A percentile compares a stretch with the other conserved stretches of the same genome.
phyloP scores from a whole-genome alignment of 1,140 invertebrate species.

The Hycleus phaleratus region DNA sequence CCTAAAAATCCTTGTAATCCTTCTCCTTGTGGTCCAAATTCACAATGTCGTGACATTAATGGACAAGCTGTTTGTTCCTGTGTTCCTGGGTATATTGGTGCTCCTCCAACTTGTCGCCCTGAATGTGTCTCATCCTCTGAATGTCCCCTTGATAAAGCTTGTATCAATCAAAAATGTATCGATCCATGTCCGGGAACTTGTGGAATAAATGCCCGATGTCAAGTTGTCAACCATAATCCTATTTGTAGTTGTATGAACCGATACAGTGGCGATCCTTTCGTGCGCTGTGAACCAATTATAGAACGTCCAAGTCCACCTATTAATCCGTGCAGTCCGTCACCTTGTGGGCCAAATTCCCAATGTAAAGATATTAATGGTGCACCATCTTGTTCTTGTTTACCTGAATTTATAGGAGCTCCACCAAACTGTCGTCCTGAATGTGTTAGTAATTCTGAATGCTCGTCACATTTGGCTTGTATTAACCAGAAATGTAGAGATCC shows the following conservation, averaged over 20 bases:
- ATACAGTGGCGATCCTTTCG: slow-evolving; percentile 55
- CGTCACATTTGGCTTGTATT: slow-evolving; percentile 62
- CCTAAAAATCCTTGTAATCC: slow-evolving; percentile 47
- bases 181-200: slow-evolving; percentile 60
- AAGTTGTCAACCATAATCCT: slow-evolving; percentile 53
- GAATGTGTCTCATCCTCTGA: slow-evolving; percentile 57
- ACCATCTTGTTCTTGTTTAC: slow-evolving; percentile 61
- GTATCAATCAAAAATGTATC: slow-evolving; percentile 54
- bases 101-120: slow-evolving; percentile 55
- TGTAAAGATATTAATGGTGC: slow-evolving; percentile 54
- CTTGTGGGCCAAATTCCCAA: slow-evolving; percentile 63
- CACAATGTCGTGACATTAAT: slow-evolving; percentile 52
- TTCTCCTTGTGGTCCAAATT: slow-evolving; percentile 53
- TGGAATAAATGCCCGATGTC: slow-evolving; percentile 52
- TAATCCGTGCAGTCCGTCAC: slow-evolving; percentile 58
- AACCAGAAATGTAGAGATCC: slow-evolving; percentile 72
- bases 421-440: slow-evolving; percentile 72
- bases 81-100: slow-evolving; percentile 52
- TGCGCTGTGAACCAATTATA: slow-evolving; percentile 41
- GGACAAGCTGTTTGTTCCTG: slow-evolving; percentile 54
- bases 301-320: slow-evolving; percentile 40
- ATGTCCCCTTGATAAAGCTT: slow-evolving; percentile 53
- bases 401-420: slow-evolving; percentile 65
- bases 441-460: slow-evolving; percentile 68
- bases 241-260: slow-evolving; percentile 53